Evolutionary conservation across 2,888 invertebrate species (phyloP).

Genomic region (Trissoscelio sp.): DNA sequence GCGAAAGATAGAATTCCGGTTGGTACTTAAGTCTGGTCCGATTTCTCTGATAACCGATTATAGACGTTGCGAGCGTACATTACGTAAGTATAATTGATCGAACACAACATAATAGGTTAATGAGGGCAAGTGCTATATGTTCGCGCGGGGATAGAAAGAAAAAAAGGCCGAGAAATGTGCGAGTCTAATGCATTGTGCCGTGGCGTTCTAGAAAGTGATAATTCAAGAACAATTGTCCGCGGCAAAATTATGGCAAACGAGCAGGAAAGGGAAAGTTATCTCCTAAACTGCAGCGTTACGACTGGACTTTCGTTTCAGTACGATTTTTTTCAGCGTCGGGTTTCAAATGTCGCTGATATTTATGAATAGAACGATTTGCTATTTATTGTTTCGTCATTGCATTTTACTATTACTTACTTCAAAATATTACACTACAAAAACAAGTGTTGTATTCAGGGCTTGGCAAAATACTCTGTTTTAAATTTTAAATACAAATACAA

Average conservation of each 20-base stretch:
- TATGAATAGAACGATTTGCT: conserved; percentile 6
- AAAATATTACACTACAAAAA: too few species aligned
- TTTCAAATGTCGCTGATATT: conserved; percentile 5
- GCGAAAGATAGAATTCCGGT: conserved; percentile 67
- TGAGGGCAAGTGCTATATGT: conserved; percentile 46
- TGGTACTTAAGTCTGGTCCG: conserved; percentile 61
- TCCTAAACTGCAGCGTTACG: not conserved
- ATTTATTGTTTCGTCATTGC: conserved; percentile 2
- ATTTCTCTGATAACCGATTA: conserved; percentile 70
- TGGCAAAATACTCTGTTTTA: too few species aligned
- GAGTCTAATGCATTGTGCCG: conserved; percentile 20
- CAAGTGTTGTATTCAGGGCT: too few species aligned
- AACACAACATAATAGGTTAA: conserved; percentile 62
- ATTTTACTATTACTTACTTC: too few species aligned
- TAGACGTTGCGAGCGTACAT: conserved; percentile 56
- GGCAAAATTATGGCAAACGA: conserved; percentile 41
- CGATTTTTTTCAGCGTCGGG: conserved; percentile 6
- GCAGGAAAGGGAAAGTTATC: conserved; percentile 58
- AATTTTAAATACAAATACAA: too few species aligned
- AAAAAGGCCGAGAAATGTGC: conserved; percentile 12
- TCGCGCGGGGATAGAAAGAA: not conserved
- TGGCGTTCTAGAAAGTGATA: conserved; percentile 38
- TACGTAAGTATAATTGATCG: conserved; percentile 68
- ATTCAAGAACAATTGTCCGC: conserved; percentile 55
- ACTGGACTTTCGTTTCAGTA: conserved; percentile 29